Percentiles rank a stretch among this genome's conserved stretches.
These are phyloP conservation scores for Chlorops oryzae DNA, from an alignment of 1,140 invertebrate species.

Conservation along the genomic window DNA sequence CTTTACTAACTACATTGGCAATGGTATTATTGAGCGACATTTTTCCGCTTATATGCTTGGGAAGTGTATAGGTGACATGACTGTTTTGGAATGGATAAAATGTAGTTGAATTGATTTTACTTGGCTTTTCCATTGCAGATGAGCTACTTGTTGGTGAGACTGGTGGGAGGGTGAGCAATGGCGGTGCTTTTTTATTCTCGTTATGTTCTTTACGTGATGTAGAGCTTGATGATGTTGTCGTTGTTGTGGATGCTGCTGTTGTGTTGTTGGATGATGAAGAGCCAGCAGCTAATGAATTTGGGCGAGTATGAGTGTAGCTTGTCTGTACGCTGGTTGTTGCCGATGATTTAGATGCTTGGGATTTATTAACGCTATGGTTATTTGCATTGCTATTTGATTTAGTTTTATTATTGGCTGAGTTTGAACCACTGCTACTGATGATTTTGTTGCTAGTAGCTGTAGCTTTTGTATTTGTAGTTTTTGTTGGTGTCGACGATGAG, in stretches of 20 bases:
- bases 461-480: conserved; percentile 18
- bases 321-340: no score
- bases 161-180: conserved; percentile 32
- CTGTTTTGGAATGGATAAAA: conserved; percentile 42
- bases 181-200: conserved; percentile 20
- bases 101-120: conserved; percentile 42
- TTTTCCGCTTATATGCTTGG: conserved; percentile 44
- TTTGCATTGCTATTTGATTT: neutral
- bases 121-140: neutral
- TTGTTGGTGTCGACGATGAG: conserved; percentile 10
- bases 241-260: conserved; percentile 7
- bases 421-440: neutral
- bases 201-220: conserved; percentile 27
- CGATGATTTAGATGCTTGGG: conserved; percentile 5
- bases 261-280: neutral
- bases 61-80: conserved; percentile 45
- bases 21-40: conserved; percentile 44
- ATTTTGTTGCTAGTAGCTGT: conserved; percentile 4
- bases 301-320: no score
- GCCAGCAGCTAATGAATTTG: no score
- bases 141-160: conserved; percentile 19
- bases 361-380: conserved; percentile 3
- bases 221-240: conserved; percentile 17
- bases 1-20: conserved; percentile 45
- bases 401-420: no score